A percentile compares a stretch with the other conserved stretches of the same genome.
These are phyloP conservation scores for Eurosta solidaginis DNA, from an alignment of 1,140 invertebrate species.

Conservation along the genomic window DNA sequence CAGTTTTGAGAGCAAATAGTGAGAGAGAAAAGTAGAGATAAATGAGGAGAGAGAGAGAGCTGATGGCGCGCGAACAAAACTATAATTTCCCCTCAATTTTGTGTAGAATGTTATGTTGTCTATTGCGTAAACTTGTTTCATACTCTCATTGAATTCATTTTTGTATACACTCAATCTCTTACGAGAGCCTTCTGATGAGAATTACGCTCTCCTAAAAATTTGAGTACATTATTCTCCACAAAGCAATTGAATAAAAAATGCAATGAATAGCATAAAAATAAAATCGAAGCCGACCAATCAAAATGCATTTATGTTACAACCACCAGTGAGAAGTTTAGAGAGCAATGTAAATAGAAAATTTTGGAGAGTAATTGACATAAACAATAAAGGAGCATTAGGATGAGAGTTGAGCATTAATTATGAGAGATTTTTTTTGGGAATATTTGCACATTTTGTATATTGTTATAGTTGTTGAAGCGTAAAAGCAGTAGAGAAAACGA, in stretches of 20 bases:
- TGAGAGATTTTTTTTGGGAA: too few relatives aligned
- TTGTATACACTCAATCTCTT: neutral
- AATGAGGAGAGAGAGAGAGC: neutral
- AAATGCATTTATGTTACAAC: neutral
- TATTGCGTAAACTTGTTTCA: neutral
- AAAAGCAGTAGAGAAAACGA: too few relatives aligned
- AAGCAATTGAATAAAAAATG: neutral
- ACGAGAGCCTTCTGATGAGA: neutral
- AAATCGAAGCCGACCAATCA: conserved; percentile 23
- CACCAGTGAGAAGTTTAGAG: neutral
- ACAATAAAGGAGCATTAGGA: too few relatives aligned
- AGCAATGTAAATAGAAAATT: neutral
- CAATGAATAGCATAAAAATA: neutral
- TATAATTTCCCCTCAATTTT: neutral
- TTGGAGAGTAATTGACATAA: neutral
- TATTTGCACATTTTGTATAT: too few relatives aligned
- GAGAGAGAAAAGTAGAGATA: neutral
- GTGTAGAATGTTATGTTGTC: neutral
- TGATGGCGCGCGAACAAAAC: too few relatives aligned
- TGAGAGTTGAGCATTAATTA: too few relatives aligned
- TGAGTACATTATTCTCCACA: neutral
- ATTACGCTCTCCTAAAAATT: neutral
- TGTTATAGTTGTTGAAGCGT: too few relatives aligned
- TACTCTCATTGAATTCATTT: neutral
- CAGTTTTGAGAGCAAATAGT: neutral